A percentile compares a stretch with the other conserved stretches of the same genome.
These are phyloP conservation scores for Whitmania pigra DNA, from an alignment of 1,140 invertebrate species.

Conservation along the genomic window DNA sequence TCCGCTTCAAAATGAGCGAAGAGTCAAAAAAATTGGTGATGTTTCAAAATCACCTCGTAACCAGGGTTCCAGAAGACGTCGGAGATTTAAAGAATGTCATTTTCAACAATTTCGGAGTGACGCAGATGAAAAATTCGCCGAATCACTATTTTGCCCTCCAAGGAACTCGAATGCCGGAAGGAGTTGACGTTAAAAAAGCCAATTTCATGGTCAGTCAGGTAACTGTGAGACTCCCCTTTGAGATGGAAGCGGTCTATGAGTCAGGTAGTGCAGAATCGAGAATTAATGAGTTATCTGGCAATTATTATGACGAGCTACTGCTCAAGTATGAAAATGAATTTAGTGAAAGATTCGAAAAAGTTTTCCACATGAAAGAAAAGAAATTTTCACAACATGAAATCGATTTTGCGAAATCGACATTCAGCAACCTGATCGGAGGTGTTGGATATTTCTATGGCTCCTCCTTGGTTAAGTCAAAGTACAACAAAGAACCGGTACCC, in stretches of 20 bases:
- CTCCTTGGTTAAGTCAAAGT: slow-evolving; percentile 65
- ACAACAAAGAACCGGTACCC: slow-evolving; percentile 65
- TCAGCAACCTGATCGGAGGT: slow-evolving; percentile 89
- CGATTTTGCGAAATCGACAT: slow-evolving; percentile 66
- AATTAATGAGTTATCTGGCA: slow-evolving; percentile 48
- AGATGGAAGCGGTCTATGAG: slow-evolving; percentile 71
- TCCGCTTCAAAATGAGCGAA: slow-evolving; percentile 42
- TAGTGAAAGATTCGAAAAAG: slow-evolving; percentile 41
- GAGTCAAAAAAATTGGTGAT: slow-evolving; percentile 18
- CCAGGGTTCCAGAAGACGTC: slow-evolving; percentile 2
- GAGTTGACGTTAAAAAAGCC: slow-evolving; percentile 39
- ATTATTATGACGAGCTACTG: slow-evolving; percentile 52
- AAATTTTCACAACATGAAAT: slow-evolving; percentile 58
- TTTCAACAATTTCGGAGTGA: not conserved
- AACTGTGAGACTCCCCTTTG: slow-evolving; percentile 64
- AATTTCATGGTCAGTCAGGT: slow-evolving; percentile 68
- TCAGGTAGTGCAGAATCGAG: slow-evolving; percentile 54
- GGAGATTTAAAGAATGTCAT: slow-evolving; percentile 13
- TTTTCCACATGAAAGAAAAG: slow-evolving; percentile 49
- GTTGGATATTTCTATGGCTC: slow-evolving; percentile 92
- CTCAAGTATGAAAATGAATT: slow-evolving; percentile 45
- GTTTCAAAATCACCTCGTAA: slow-evolving; percentile 5
- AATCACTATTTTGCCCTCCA: slow-evolving; percentile 52
- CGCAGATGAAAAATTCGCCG: slow-evolving; percentile 44
- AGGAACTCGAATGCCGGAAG: slow-evolving; percentile 39